Evolutionary conservation across 1,140 invertebrate species (phyloP).

Genomic region (Drosophila willistoni): DNA sequence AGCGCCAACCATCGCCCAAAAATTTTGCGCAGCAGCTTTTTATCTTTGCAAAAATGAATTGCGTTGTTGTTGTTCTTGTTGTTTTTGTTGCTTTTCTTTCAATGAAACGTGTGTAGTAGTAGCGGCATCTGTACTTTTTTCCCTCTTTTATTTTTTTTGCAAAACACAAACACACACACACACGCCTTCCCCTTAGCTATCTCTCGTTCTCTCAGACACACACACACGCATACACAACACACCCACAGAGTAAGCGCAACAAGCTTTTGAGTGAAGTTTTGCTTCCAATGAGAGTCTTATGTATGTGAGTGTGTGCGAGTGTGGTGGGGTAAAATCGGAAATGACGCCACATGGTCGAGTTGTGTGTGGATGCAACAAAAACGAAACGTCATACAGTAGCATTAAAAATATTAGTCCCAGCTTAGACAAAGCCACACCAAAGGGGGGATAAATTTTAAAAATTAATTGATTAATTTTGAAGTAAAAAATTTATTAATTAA

Average conservation of each 20-base stretch:
- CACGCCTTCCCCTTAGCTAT: constrained; percentile 30
- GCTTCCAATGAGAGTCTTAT: constrained; percentile 21
- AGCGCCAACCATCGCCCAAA: constrained; percentile 67
- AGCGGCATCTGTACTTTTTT: constrained; percentile 80
- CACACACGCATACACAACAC: background rate
- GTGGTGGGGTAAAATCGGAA: constrained; percentile 71
- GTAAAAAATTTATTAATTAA: no score
- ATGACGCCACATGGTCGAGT: constrained; percentile 67
- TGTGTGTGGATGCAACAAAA: constrained; percentile 40
- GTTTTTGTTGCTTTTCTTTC: constrained; percentile 64
- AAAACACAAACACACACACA: constrained; percentile 18
- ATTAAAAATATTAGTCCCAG: constrained; percentile 32
- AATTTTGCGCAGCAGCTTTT: constrained; percentile 80
- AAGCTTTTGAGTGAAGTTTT: constrained; percentile 74
- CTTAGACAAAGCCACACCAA: background rate
- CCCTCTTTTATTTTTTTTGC: constrained; percentile 16
- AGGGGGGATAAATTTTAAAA: no score
- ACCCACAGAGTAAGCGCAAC: constrained; percentile 48
- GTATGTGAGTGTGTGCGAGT: background rate
- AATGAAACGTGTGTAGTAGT: constrained; percentile 75
- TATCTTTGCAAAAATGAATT: constrained; percentile 48
- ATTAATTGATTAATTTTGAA: no score
- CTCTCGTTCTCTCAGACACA: constrained; percentile 12
- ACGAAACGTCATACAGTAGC: constrained; percentile 10
- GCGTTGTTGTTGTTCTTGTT: constrained; percentile 41